Conservation (phyloP, 2,888 invertebrate genomes). For the Chironomus riparius region DNA sequence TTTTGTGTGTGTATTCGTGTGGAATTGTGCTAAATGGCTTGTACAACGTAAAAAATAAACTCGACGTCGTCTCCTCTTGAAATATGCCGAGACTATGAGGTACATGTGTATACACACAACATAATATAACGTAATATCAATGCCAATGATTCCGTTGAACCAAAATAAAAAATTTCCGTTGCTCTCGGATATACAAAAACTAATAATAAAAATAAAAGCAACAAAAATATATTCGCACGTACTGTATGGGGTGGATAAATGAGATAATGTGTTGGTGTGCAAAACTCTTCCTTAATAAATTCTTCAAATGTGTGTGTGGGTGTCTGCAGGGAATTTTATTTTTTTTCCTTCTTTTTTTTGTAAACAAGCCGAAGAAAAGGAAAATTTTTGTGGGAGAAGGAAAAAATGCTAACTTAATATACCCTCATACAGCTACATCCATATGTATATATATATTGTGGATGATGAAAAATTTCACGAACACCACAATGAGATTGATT, state of each 20-base stretch:
- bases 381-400: not conserved
- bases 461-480: not conserved
- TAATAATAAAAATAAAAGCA: not conserved
- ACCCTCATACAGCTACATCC: not conserved
- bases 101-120: not conserved
- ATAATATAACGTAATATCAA: slow-evolving; percentile 9
- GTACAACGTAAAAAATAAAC: slow-evolving; percentile 1
- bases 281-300: not conserved
- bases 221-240: not conserved
- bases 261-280: not conserved
- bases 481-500: not conserved
- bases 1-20: slow-evolving; percentile 1
- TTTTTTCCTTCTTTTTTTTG: not conserved
- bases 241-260: not conserved
- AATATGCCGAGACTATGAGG: slow-evolving; percentile 8
- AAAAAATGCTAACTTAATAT: not conserved
- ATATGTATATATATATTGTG: not conserved
- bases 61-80: slow-evolving; percentile 21
- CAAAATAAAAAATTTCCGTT: not conserved
- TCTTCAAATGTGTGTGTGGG: not conserved
- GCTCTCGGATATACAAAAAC: not conserved
- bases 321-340: slow-evolving; percentile 4
- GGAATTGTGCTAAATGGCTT: not conserved
- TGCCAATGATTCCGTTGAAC: slow-evolving; percentile 18
- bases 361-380: not conserved